A percentile compares a stretch with the other conserved stretches of the same genome.
phyloP scores from a whole-genome alignment of 2,797 vertebrate species.

The Melanotaenia trifasciata region DNA sequence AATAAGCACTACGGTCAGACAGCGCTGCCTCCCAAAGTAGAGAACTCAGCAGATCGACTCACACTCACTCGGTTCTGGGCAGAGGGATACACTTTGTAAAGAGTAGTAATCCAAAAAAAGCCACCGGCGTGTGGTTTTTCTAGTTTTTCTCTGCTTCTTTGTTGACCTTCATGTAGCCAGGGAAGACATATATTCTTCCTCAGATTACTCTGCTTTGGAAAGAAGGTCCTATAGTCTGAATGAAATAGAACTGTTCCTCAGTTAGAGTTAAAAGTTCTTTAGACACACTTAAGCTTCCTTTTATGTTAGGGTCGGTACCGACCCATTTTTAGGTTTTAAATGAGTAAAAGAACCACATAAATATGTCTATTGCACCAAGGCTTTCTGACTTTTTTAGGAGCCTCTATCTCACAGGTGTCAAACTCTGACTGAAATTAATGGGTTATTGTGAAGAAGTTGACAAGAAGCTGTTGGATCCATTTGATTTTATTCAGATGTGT shows the following conservation, averaged over 20 bases:
- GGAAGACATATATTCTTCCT: not conserved
- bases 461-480: too few relatives aligned
- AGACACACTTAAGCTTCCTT: too few relatives aligned
- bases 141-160: slow-evolving; percentile 19
- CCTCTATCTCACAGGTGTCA: not conserved
- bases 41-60: slow-evolving; percentile 70
- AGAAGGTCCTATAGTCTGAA: not conserved
- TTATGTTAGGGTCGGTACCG: not conserved
- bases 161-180: slow-evolving; percentile 18
- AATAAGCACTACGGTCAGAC: slow-evolving; percentile 70
- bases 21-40: slow-evolving; percentile 58
- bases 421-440: not conserved
- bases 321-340: not conserved
- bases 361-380: not conserved
- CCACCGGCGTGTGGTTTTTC: slow-evolving; percentile 41
- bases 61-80: slow-evolving; percentile 67
- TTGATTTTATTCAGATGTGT: too few relatives aligned
- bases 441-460: not conserved
- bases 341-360: not conserved
- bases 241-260: not conserved
- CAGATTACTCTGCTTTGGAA: not conserved
- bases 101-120: slow-evolving; percentile 21
- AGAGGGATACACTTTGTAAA: slow-evolving; percentile 56
- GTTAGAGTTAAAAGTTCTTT: too few relatives aligned
- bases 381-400: not conserved